Evolutionary conservation across 1,140 invertebrate genomes (phyloP), one percentile per base, ranked within the genome.

Genomic region (Holcopasites calliopsidis): DNA sequence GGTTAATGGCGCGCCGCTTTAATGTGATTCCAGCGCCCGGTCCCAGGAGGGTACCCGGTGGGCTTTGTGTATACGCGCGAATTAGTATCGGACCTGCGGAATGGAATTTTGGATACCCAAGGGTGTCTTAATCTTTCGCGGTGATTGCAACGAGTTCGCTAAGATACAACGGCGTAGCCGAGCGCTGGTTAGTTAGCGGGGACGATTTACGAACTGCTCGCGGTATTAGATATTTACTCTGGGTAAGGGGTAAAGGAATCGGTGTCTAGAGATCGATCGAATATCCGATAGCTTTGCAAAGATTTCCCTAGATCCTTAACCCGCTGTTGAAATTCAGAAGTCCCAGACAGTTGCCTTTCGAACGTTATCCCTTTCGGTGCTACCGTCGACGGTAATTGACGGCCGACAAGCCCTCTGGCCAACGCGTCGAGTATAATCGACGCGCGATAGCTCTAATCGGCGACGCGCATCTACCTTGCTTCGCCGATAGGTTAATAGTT

Each of bases 1-100:
- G 58, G 72, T 76, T 71, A 82, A 82, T 79, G 73, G 60, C 72
- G 33, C 44, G 66, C n/a, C 35, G 57, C 47, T 64, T 82, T 82
- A 82, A 82, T 82, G 80, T 62, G 79, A 82, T 81, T 77, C 40
- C 58, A 68, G 47, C 74, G 73, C 72, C 60, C 68, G n/a, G 23
- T 57, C 66, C 79, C 74, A 42, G 50, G 55, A n/a, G 1, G 66
- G 55, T n/a, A 55, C 66, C 44, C n/a, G n/a, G 0, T 8, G 49
- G 35, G 55, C 26, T 68, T 52, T 47, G 47, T 26, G 44, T 64
- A 47, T n/a, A n/a, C n/a, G 42, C 60, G 44, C 68, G 49, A n/a
- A 65, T 49, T 60, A 61, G 26, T 60, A 69, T 62, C 68, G 73
- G 55, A 42, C 49, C 52, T 10, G 73, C 35, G 33, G 72, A 82